These are phyloP conservation scores for Panulirus ornatus DNA, from an alignment of 1,140 invertebrate genomes.

Conservation along the genomic window DNA sequence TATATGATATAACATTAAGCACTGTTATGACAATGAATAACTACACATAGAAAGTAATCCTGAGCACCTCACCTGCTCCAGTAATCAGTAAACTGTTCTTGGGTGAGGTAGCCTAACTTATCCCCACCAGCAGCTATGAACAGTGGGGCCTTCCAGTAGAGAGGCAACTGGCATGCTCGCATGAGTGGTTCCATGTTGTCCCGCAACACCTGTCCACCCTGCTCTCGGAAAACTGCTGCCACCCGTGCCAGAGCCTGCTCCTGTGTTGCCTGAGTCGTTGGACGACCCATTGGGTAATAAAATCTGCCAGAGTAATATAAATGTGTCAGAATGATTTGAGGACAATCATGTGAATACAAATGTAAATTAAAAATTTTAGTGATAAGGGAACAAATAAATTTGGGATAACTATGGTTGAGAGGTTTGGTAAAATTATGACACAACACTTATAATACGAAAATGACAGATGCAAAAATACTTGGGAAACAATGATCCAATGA, in stretches of 20 bases:
- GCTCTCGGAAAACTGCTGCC: constrained; percentile 85
- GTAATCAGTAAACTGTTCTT: constrained; percentile 90
- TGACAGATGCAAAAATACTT: too few relatives aligned
- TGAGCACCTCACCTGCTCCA: constrained; percentile 87
- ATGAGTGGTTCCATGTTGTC: constrained; percentile 73
- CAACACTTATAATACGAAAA: too few relatives aligned
- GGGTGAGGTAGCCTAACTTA: constrained; percentile 85
- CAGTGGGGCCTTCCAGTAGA: constrained; percentile 97
- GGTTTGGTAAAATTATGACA: too few relatives aligned
- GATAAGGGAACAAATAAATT: too few relatives aligned
- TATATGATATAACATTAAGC: neutral
- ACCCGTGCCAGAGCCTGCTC: constrained; percentile 86
- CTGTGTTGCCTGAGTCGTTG: constrained; percentile 85
- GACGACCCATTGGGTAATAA: constrained; percentile 92
- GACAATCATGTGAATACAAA: too few relatives aligned
- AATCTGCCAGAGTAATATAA: too few relatives aligned
- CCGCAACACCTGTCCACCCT: constrained; percentile 76
- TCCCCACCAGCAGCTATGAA: constrained; percentile 90
- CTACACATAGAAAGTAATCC: neutral
- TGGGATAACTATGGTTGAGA: too few relatives aligned
- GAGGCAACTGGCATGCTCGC: constrained; percentile 80
- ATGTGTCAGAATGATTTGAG: too few relatives aligned
- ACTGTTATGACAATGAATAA: neutral
- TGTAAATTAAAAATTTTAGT: too few relatives aligned
- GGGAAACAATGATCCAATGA: too few relatives aligned